Conservation (phyloP, 2,888 invertebrate genomes). For the Brachyopa scutellaris region DNA sequence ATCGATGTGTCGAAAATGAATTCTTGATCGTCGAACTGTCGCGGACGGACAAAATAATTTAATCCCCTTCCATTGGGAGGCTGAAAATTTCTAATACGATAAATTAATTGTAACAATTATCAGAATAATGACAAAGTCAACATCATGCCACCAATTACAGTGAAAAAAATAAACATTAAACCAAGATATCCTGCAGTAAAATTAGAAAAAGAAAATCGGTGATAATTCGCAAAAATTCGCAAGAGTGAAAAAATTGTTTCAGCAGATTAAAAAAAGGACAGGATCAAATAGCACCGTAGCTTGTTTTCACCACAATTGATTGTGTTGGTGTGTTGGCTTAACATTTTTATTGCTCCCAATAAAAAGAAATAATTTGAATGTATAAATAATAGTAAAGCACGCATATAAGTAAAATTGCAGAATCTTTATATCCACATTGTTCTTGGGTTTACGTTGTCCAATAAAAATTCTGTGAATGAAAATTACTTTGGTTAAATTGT, state of each 20-base stretch:
- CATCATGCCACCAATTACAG: constrained; percentile 35
- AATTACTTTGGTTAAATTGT: constrained; percentile 17
- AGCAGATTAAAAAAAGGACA: constrained; percentile 33
- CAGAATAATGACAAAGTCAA: constrained; percentile 24
- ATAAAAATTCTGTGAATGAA: constrained; percentile 24
- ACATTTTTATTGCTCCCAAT: constrained; percentile 21
- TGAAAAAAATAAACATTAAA: constrained; percentile 23
- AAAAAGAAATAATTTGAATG: constrained; percentile 41
- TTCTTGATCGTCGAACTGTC: constrained; percentile 68
- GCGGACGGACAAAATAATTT: constrained; percentile 68
- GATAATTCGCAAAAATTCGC: constrained; percentile 60
- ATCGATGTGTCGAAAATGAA: constrained; percentile 67
- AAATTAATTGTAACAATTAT: constrained; percentile 41
- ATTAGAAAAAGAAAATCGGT: constrained; percentile 36
- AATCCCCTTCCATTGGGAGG: constrained; percentile 44
- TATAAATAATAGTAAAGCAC: constrained; percentile 40
- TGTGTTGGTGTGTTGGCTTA: constrained; percentile 33
- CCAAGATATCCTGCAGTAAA: constrained; percentile 7
- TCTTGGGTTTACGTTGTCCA: constrained; percentile 12
- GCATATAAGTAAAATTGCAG: constrained; percentile 52
- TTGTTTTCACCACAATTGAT: constrained; percentile 58
- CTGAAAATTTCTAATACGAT: constrained; percentile 51
- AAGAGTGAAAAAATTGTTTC: constrained; percentile 61
- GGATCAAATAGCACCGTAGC: constrained; percentile 42
- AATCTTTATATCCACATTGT: constrained; percentile 6